Base-by-base conservation (phyloP, 2,113 vertebrate genomes). In the Oophaga pumilio region DNA sequence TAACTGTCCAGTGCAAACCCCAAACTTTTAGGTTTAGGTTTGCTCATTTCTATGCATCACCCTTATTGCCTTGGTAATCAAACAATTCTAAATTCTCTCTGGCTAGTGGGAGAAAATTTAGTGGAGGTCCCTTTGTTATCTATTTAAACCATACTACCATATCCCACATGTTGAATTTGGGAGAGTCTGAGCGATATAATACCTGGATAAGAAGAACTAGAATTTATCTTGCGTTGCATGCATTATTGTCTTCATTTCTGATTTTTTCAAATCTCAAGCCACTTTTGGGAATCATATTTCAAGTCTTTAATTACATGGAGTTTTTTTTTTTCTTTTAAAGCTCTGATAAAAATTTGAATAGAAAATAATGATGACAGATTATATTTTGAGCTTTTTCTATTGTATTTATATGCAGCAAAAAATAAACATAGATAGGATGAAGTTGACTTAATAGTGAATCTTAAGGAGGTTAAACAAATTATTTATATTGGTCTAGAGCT, bases 401-500 rank as follows among this genome's bases (percentile, higher is more conserved):
- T 77, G 17, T 56, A n/a, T 77, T 77, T 1, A 77, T 77, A 11
- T 24, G 5, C 49, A n/a, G 22, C n/a, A 14, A 14, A 50, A 77
- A 24, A 77, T 24, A 77, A 53, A 43, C 18, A 64, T 28, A 64
- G 22, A 82, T 18, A 50, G 17, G 10, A 57, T 20, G 6, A 20
- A 82, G 71, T 49, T 17, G 22, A 50, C 52, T 62, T 73, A 57
- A 80, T 87, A 43, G 33, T 43, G 33, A 43, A 43, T 43, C 33
- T 43, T 43, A 4, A 43, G 33, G 33, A 43, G 33, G 33, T 43
- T 43, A 43, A 43, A 43, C 33, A 43, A 43, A 22, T 69, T 33
- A 87, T 87, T 82, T 82, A 73, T 87, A 56, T 87, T 80, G 50
- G 64, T 43, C 76, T 12, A 28, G 50, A 87, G 60, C 68, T 57